Evolutionary conservation across 2,797 vertebrate genomes (phyloP), one percentile per base, ranked within the genome.

Genomic region (Brotogeris chrysoptera): DNA sequence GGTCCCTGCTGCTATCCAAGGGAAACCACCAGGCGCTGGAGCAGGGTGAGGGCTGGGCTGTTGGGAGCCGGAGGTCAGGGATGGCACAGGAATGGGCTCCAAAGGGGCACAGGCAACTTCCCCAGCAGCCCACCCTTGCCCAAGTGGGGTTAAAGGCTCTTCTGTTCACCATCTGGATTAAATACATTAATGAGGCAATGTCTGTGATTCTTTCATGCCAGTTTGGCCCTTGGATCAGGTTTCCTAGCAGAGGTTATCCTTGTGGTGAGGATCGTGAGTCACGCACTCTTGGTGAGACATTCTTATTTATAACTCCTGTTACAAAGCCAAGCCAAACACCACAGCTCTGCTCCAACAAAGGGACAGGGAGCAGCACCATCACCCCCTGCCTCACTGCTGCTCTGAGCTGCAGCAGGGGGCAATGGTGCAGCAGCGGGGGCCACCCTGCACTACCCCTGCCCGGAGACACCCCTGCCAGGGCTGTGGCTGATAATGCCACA

Each of bases 231-330:
- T 1, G 4, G 91, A 76, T 94, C 89, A 65, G 68, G 71, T 95
- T 96, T 94, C 89, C 84, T 60, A 76, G 88, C 91, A 61, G 86
- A 88, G 91, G 91, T 91, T 95, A 82, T 92, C 95, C 84, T 91
- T 91, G 95, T 6, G 52, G 96, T 82, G 81, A 82, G 89, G 64
- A 85, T 81, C 28, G 2, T 96, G 95, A 96, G 78, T 96, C 96
- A 96, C 55, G 1, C 91, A 85, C 89, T 80, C 74, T 63, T 81
- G 71, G 86, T 95, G 79, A 95, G 84, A 89, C 64, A 63, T 82
- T 93, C 95, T 95, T 96, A 96, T 96, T 96, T 96, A 89, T 96
- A 96, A 89, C 91, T 96, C 78, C 49, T 0, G 0, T 82, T 66
- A 84, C 79, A 80, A 88, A 93, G 92, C 91, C 89, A 95, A 95